Evolutionary conservation across 1,140 invertebrate genomes (phyloP), one percentile per base, ranked within the genome.

Genomic region (Ylistrum balloti): DNA sequence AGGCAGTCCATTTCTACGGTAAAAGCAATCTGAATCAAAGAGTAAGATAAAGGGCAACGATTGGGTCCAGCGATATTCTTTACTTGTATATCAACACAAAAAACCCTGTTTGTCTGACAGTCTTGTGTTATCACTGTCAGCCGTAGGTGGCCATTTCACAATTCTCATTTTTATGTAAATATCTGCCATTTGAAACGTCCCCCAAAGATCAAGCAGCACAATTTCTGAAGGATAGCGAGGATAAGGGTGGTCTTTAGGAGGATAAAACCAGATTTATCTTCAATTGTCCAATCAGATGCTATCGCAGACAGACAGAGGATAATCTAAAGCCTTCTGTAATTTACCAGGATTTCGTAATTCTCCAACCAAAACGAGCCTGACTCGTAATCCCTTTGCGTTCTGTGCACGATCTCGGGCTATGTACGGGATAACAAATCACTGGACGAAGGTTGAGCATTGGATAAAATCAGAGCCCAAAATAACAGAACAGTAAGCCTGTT

Each of bases 141-240:
- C 56, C 22, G 56, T 74, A 74, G 56, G 56, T 74, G 56, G 56
- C 56, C 56, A 74, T 74, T 74, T 74, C 56, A 74, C 13, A n/a
- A 74, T 74, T 74, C 56, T 74, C 56, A 74, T 74, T 74, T 74
- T 74, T 74, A 74, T 74, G 56, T n/a, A 74, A 74, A 74, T 74
- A 74, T 74, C 28, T 74, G 56, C 56, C 56, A 74, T 74, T 74
- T 74, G 56, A 74, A 74, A 74, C 56, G 56, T 74, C 56, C 56
- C 56, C 56, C n/a, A 74, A 74, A 74, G 56, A 74, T 74, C 56
- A 74, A 74, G 22, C 22, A 74, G 28, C 22, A 74, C 56, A 74
- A 74, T 74, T 74, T 74, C 56, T 74, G 56, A 74, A 74, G 56
- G 56, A 74, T 74, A 74, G n/a, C 56, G 56, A 9, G 56, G 56